These are phyloP conservation scores for Mimas tiliae DNA, from an alignment of 2,888 invertebrate species.

Conservation along the genomic window DNA sequence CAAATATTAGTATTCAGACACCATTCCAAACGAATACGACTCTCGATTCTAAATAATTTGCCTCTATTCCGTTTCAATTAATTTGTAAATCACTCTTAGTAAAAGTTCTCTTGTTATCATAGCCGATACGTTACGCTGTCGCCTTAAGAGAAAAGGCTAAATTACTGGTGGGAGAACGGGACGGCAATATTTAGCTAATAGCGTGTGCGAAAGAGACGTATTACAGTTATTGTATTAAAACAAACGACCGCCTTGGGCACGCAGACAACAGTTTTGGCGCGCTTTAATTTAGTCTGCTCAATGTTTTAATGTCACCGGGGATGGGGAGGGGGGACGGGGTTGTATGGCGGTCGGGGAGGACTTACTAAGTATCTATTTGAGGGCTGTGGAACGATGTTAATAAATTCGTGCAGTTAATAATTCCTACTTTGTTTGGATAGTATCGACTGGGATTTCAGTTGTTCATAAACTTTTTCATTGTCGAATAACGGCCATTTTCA, in stretches of 20 bases:
- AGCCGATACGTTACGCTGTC: slow-evolving; percentile 63
- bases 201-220: slow-evolving; percentile 68
- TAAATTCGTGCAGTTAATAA: slow-evolving; percentile 77
- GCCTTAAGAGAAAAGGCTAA: slow-evolving; percentile 76
- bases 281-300: slow-evolving; percentile 83
- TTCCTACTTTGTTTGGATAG: slow-evolving; percentile 56
- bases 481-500: background rate
- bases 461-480: background rate
- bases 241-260: slow-evolving; percentile 83
- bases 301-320: slow-evolving; percentile 80
- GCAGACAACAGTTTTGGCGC: slow-evolving; percentile 81
- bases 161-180: slow-evolving; percentile 63
- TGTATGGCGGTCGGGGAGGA: slow-evolving; percentile 39
- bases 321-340: slow-evolving; percentile 47
- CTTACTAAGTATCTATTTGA: slow-evolving; percentile 81
- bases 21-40: background rate
- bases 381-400: slow-evolving; percentile 75
- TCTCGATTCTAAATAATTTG: slow-evolving; percentile 34
- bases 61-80: slow-evolving; percentile 23
- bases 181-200: slow-evolving; percentile 53
- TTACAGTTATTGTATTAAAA: slow-evolving; percentile 82
- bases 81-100: slow-evolving; percentile 23
- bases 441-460: slow-evolving; percentile 13
- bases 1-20: slow-evolving; percentile 10
- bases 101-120: slow-evolving; percentile 36